A percentile compares a stretch with the other conserved stretches of the same genome.
phyloP scores from a whole-genome alignment of 1,140 invertebrate genomes.

The Psilanteris sp. region DNA sequence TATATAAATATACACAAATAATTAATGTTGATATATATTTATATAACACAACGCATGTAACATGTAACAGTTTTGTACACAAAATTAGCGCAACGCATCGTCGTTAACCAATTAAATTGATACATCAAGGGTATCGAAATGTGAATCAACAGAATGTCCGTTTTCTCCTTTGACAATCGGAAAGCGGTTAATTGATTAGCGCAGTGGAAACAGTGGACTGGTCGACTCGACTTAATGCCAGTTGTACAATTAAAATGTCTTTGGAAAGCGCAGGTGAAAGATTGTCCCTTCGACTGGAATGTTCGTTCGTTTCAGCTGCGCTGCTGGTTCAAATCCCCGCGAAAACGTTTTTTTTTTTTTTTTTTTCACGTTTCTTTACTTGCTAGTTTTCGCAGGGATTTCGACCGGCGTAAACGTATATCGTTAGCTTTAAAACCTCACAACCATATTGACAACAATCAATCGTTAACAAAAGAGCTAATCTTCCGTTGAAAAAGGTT shows the following conservation, averaged over 20 bases:
- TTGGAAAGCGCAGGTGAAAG: slow-evolving; percentile 63
- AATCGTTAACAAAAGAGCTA: slow-evolving; percentile 76
- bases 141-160: too few relatives aligned
- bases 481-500: slow-evolving; percentile 73
- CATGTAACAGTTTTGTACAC: too few relatives aligned
- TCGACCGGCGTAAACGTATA: slow-evolving; percentile 63
- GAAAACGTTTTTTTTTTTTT: not conserved
- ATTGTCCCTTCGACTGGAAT: slow-evolving; percentile 54
- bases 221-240: slow-evolving; percentile 74
- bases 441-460: slow-evolving; percentile 80
- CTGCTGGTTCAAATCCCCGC: slow-evolving; percentile 36
- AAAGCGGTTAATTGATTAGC: not conserved
- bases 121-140: too few relatives aligned
- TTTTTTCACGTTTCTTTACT: too few relatives aligned
- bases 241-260: slow-evolving; percentile 71
- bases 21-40: too few relatives aligned
- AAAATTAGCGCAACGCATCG: too few relatives aligned
- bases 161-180: slow-evolving; percentile 1
- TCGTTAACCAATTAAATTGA: too few relatives aligned
- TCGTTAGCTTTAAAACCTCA: slow-evolving; percentile 76
- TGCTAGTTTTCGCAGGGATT: not conserved
- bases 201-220: slow-evolving; percentile 2
- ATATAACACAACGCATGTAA: too few relatives aligned
- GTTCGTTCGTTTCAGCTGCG: slow-evolving; percentile 50
- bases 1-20: too few relatives aligned